These are phyloP conservation scores for Rhimphoctona megacephalus DNA, from an alignment of 2,888 invertebrate species.

Conservation along the genomic window DNA sequence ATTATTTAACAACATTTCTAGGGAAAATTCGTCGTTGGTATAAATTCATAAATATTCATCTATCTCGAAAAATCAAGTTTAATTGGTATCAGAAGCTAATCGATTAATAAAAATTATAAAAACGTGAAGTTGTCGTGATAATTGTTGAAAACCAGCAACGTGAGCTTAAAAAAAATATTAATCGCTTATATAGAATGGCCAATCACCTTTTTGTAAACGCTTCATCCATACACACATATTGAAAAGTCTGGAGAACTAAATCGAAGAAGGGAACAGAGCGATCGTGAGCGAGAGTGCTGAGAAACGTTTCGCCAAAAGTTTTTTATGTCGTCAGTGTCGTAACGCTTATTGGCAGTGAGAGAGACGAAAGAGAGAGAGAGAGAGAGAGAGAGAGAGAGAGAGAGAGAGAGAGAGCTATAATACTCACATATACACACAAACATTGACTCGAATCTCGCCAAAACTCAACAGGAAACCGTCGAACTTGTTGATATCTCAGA, in stretches of 20 bases:
- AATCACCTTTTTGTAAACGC: not conserved
- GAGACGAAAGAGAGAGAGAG: not conserved
- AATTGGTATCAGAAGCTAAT: not conserved
- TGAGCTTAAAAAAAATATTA: not conserved
- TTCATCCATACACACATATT: not conserved
- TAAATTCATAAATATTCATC: not conserved
- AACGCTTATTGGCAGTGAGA: not conserved
- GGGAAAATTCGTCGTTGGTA: not conserved
- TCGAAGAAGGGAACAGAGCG: constrained; percentile 15
- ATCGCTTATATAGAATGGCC: not conserved
- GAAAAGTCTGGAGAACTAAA: not conserved
- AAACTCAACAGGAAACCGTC: constrained; percentile 22
- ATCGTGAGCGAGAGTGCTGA: constrained; percentile 26
- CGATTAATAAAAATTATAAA: not conserved
- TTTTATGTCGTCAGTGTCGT: not conserved
- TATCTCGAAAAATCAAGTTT: not conserved
- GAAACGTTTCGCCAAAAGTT: constrained; percentile 41
- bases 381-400: not conserved
- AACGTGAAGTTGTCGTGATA: too few relatives aligned
- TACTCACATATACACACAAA: constrained; percentile 6
- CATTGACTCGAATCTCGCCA: constrained; percentile 25
- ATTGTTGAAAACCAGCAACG: too few relatives aligned
- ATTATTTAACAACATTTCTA: not conserved
- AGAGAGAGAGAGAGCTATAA: not conserved
- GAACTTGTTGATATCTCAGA: constrained; percentile 42